phyloP scores from a whole-genome alignment of 2,113 vertebrate genomes.

The Catharus fuscescens region DNA sequence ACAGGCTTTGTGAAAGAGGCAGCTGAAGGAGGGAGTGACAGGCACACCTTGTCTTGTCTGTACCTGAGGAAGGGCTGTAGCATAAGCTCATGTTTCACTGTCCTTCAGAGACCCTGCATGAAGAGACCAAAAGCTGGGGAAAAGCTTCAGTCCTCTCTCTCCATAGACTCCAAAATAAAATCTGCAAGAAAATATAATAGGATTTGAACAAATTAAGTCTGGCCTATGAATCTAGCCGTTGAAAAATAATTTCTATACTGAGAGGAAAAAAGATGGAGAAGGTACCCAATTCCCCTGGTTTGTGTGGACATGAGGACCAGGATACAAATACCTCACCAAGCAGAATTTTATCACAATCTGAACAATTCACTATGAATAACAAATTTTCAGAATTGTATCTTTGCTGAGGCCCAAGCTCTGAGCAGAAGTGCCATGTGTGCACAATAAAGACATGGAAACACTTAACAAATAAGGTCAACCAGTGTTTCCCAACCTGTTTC shows the following conservation, averaged over 20 bases:
- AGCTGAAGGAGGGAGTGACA: neutral
- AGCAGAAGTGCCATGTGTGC: neutral
- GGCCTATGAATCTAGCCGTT: neutral
- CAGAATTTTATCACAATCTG: neutral
- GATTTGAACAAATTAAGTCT: neutral
- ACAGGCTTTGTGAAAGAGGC: neutral
- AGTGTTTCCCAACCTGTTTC: neutral
- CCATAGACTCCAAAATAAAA: neutral
- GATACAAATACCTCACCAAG: neutral
- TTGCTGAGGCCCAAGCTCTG: neutral
- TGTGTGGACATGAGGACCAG: neutral
- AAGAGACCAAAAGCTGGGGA: neutral
- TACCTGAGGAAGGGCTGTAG: neutral
- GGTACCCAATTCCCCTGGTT: neutral
- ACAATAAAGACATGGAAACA: neutral
- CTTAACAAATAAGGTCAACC: neutral
- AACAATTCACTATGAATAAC: neutral
- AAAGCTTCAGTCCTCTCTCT: neutral
- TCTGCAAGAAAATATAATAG: neutral
- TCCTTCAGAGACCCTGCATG: neutral
- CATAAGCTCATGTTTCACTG: neutral
- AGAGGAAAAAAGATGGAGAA: neutral
- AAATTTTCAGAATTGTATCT: neutral
- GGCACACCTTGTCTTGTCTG: neutral
- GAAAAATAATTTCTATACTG: neutral